phyloP scores from a whole-genome alignment of 1,140 invertebrate genomes.

The Bilobella aurantiaca region DNA sequence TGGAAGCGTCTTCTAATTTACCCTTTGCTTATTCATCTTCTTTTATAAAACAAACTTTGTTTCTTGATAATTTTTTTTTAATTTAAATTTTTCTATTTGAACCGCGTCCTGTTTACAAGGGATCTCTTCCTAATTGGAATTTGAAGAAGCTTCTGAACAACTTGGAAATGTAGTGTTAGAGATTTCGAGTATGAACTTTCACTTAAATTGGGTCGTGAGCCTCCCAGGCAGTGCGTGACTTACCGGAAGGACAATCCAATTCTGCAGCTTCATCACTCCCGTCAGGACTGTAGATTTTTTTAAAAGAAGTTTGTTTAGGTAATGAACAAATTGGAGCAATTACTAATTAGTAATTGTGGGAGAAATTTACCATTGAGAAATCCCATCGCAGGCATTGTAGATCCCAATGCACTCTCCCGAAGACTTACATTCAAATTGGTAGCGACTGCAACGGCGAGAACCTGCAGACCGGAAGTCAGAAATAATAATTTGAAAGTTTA shows the following conservation, averaged over 20 bases:
- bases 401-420: constrained; percentile 85
- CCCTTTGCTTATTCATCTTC: too few relatives aligned
- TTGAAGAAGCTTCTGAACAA: background rate
- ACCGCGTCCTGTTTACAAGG: background rate
- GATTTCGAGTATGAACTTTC: background rate
- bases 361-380: constrained; percentile 82
- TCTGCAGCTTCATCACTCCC: constrained; percentile 25
- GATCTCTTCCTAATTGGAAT: background rate
- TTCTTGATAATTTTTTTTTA: too few relatives aligned
- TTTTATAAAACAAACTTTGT: too few relatives aligned
- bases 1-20: too few relatives aligned
- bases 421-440: constrained; percentile 76
- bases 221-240: background rate
- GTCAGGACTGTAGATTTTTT: background rate
- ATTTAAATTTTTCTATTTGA: background rate
- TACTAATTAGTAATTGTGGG: background rate
- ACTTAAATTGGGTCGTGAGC: background rate
- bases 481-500: background rate
- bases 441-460: constrained; percentile 37
- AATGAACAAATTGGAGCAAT: background rate
- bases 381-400: constrained; percentile 91
- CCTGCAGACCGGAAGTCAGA: background rate
- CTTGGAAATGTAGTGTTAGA: background rate
- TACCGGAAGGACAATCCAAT: constrained; percentile 24
- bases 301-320: background rate